Evolutionary conservation across 2,797 vertebrate genomes (phyloP).

Genomic region (Peromyscus attwateri): DNA sequence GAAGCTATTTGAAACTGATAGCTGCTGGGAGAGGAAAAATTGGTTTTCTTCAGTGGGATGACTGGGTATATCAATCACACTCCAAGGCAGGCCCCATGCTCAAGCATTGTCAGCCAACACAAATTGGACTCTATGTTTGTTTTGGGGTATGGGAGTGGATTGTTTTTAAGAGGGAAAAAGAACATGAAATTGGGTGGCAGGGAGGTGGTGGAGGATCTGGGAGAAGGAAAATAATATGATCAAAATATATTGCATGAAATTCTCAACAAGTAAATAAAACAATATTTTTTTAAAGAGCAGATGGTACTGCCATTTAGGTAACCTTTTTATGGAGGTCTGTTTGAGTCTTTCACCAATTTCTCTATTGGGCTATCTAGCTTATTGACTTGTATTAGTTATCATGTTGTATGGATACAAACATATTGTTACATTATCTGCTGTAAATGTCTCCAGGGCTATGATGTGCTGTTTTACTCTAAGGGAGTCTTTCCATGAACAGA

Average conservation of each 20-base stretch:
- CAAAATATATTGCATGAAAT: not conserved
- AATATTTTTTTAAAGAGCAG: not conserved
- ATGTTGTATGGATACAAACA: not conserved
- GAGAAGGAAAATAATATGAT: not conserved
- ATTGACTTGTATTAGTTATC: slow-evolving; percentile 40
- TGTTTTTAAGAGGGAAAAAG: not conserved
- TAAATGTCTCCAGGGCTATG: slow-evolving; percentile 27
- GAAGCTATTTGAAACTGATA: not conserved
- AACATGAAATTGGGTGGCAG: not conserved
- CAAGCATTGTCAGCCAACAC: not conserved
- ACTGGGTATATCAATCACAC: not conserved
- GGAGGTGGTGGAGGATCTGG: not conserved
- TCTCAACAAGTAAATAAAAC: not conserved
- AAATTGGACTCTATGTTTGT: not conserved
- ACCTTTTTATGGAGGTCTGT: not conserved
- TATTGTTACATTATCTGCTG: not conserved
- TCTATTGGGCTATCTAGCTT: slow-evolving; percentile 2
- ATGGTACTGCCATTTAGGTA: slow-evolving; percentile 7
- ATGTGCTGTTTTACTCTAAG: slow-evolving; percentile 29
- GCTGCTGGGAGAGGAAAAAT: not conserved
- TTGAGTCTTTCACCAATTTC: slow-evolving; percentile 36
- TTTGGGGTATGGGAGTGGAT: not conserved
- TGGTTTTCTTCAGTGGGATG: not conserved
- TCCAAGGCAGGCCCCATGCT: not conserved
- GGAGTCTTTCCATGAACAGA: not conserved